A percentile compares a stretch with the other conserved stretches of the same genome.
phyloP scores from a whole-genome alignment of 2,113 vertebrate species.

The Actenoides hombroni region DNA sequence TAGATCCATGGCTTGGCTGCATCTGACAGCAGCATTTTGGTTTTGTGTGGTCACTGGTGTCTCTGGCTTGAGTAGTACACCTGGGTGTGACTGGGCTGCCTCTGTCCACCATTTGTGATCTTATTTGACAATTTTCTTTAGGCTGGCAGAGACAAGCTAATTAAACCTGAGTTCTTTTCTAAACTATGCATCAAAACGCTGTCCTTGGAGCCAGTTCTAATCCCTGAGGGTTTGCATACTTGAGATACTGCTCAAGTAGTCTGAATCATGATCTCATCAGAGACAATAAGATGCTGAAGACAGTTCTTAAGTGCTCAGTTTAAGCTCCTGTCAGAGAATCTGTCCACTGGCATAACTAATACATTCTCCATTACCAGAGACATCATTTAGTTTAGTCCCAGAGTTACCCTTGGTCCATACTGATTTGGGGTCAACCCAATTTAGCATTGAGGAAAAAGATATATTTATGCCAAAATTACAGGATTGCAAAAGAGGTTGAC shows the following conservation, averaged over 20 bases:
- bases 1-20: background rate
- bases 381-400: background rate
- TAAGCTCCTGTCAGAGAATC: background rate
- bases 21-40: background rate
- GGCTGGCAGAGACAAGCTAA: background rate
- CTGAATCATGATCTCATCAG: conserved; percentile 8
- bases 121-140: background rate
- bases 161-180: background rate
- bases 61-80: background rate
- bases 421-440: background rate
- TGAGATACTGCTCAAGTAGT: background rate
- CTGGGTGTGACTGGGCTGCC: background rate
- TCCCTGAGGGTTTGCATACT: background rate
- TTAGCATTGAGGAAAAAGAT: background rate
- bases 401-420: background rate
- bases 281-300: background rate
- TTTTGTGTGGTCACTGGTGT: background rate
- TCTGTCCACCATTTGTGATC: background rate
- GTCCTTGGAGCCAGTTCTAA: background rate
- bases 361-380: background rate
- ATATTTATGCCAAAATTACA: background rate
- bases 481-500: background rate
- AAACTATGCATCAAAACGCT: background rate
- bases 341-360: background rate
- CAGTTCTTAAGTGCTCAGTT: background rate